Conservation (phyloP, 2,888 invertebrate species). For the Netelia melanura region DNA sequence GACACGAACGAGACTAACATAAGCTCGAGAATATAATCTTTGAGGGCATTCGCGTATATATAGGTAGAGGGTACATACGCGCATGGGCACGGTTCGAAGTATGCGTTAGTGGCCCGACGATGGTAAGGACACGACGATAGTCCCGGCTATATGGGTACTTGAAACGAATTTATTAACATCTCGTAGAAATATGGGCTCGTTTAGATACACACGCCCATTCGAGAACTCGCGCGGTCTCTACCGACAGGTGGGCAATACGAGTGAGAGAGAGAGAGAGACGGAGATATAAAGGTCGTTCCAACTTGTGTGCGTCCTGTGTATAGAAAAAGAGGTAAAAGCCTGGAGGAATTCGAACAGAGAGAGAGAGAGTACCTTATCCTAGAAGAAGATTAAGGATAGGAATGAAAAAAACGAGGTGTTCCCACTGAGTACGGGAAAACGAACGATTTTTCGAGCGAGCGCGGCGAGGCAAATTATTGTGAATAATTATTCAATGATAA, state of each 20-base stretch:
- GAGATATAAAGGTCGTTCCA: too few relatives aligned
- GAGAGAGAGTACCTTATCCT: not conserved
- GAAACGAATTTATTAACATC: constrained; percentile 76
- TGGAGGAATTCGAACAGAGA: constrained; percentile 26
- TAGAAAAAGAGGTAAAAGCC: constrained; percentile 32
- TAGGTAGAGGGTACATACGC: not conserved
- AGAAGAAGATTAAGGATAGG: not conserved
- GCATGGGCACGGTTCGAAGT: not conserved
- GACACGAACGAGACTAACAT: constrained; percentile 39
- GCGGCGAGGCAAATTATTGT: not conserved
- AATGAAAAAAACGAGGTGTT: constrained; percentile 17
- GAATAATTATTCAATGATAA: not conserved
- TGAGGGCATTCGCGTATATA: constrained; percentile 48
- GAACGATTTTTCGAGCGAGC: not conserved
- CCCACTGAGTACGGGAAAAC: constrained; percentile 2
- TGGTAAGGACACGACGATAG: constrained; percentile 56
- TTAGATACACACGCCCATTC: constrained; percentile 71
- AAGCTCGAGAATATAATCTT: constrained; percentile 58
- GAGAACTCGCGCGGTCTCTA: constrained; percentile 43
- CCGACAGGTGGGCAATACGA: constrained; percentile 61
- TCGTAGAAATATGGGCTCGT: constrained; percentile 76
- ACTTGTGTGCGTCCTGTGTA: too few relatives aligned
- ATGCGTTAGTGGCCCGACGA: not conserved
- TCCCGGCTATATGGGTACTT: constrained; percentile 58
- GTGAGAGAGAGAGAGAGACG: constrained; percentile 25